Percentiles rank a stretch among this genome's conserved stretches.
These are phyloP conservation scores for Erythrolamprus reginae DNA, from an alignment of 2,113 vertebrate species.

Conservation along the genomic window DNA sequence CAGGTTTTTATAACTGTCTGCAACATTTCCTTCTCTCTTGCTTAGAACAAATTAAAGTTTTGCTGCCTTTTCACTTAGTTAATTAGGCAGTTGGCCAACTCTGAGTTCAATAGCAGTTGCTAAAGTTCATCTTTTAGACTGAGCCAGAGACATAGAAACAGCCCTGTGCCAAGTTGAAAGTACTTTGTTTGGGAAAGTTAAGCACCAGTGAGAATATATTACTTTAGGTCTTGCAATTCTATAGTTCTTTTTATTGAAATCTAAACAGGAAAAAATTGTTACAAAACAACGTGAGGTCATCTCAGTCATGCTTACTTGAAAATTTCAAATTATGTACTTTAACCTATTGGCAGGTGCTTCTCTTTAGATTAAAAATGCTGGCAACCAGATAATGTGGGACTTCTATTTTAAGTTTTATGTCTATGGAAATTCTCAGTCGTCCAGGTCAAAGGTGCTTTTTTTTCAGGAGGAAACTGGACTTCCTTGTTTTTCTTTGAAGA, in stretches of 20 bases:
- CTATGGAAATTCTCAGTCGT: too few relatives aligned
- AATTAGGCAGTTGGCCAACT: not conserved
- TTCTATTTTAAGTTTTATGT: not conserved
- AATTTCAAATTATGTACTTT: not conserved
- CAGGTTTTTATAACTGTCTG: not conserved
- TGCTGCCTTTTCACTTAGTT: not conserved
- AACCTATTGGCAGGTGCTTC: not conserved
- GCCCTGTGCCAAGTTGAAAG: not conserved
- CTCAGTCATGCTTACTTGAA: not conserved
- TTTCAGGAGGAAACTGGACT: too few relatives aligned
- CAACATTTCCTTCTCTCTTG: slow-evolving; percentile 5
- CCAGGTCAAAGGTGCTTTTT: too few relatives aligned
- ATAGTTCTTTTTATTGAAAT: not conserved
- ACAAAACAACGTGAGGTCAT: not conserved
- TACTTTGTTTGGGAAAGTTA: slow-evolving; percentile 1
- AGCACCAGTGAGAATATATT: not conserved
- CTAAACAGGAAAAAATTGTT: not conserved
- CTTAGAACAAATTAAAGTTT: not conserved
- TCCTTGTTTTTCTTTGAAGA: too few relatives aligned
- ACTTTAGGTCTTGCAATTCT: not conserved
- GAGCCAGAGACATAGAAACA: slow-evolving; percentile 8
- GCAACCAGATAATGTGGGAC: too few relatives aligned
- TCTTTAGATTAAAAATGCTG: not conserved
- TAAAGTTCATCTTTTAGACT: slow-evolving; percentile 7
- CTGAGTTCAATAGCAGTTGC: slow-evolving; percentile 4